Evolutionary conservation across 2,113 vertebrate genomes (phyloP), one percentile per base, ranked within the genome.

Genomic region (Phasianus colchicus): DNA sequence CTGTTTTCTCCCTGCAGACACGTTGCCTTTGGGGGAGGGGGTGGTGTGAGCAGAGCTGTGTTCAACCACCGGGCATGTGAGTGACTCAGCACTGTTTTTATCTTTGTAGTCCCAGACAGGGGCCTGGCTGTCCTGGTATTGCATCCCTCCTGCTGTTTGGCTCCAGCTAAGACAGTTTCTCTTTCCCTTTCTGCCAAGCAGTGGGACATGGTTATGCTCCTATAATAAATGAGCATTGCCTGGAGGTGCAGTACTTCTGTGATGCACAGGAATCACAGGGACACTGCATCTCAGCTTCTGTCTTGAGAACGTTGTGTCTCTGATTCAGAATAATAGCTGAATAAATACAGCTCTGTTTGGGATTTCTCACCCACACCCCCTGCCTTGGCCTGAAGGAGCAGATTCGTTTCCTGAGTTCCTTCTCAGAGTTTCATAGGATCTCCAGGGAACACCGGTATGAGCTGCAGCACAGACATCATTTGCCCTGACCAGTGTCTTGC

Each of bases 1-100:
- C 30, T 78, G 36, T 47, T 64, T 78, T 38, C 47, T 42, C 21
- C 66, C 1, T 0, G 58, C 64, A 88, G 48, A 60, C 38, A n/a
- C 2, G 0, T 45, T 27, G 8, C 34, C 58, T 86, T 63, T 55
- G 64, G 67, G 61, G n/a, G 52, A 8, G 1, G 12, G 14, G 11
- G 20, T 6, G 7, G 6, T 42, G 36, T 77, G 69, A 83, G 50
- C 48, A 79, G 58, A 66, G 30, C 58, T 66, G 12, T n/a, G 20
- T 42, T 66, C 80, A 73, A 43, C 58, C 40, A 72, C 71, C 36
- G 36, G 74, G 48, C 36, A 73, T 54, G 40, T 36, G 43, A 64
- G 32, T 87, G 58, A 86, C 42, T 91, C 75, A 85, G 55, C 32
- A 24, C 21, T 66, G 63, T 21, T 92, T 89, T 79, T 89, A 18